Evolutionary conservation across 2,797 vertebrate genomes (phyloP).

Genomic region (Prionace glauca): DNA sequence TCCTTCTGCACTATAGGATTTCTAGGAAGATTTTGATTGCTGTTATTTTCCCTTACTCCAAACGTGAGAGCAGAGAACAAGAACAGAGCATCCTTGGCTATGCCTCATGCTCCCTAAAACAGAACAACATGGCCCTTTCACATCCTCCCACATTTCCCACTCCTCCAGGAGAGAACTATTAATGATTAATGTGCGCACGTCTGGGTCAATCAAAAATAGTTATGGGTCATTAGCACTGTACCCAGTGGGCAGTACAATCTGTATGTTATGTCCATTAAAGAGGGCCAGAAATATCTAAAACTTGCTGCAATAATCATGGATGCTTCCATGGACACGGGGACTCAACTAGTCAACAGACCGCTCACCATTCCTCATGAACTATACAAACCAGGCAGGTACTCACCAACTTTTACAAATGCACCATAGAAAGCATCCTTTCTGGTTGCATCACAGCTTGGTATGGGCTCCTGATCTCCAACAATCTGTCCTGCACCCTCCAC

Average conservation of each 20-base stretch:
- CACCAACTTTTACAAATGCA: too few relatives aligned
- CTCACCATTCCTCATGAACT: not conserved
- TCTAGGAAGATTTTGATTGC: not conserved
- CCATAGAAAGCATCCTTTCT: too few relatives aligned
- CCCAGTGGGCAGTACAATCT: not conserved
- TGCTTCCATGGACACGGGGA: not conserved
- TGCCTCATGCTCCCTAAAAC: not conserved
- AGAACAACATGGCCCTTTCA: not conserved
- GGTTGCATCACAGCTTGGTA: too few relatives aligned
- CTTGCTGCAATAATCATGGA: not conserved
- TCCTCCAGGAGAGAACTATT: not conserved
- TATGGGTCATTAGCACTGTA: not conserved
- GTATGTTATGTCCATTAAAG: not conserved
- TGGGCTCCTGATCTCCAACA: too few relatives aligned
- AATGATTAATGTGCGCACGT: not conserved
- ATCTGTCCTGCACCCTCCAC: too few relatives aligned
- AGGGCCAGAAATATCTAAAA: not conserved
- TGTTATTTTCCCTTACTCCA: not conserved
- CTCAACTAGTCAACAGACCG: not conserved
- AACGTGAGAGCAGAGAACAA: not conserved
- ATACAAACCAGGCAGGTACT: not conserved
- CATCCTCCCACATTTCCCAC: not conserved
- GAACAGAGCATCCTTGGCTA: not conserved
- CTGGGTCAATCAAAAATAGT: not conserved
- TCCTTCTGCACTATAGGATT: too few relatives aligned